phyloP scores from a whole-genome alignment of 1,140 invertebrate genomes.

The Scaptodrosophila lebanonensis region DNA sequence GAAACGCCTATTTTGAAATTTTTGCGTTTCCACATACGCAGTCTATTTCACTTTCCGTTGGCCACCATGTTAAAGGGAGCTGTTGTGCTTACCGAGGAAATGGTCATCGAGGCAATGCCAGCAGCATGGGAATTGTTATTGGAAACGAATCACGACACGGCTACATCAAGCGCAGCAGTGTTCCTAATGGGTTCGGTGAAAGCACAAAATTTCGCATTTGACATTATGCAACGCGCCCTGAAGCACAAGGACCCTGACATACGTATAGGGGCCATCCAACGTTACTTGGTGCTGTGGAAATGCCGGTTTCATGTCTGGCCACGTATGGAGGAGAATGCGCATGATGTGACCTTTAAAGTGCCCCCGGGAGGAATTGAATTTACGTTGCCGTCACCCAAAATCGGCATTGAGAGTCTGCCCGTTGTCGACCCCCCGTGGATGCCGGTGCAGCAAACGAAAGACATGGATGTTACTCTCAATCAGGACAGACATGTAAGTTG shows the following conservation, averaged over 20 bases:
- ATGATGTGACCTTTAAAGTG: conserved; percentile 93
- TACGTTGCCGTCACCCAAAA: conserved; percentile 98
- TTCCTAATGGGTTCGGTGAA: conserved; percentile 95
- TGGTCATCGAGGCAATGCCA: conserved; percentile 91
- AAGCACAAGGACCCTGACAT: conserved; percentile 89
- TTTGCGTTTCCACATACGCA: conserved; percentile 87
- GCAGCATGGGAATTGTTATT: conserved; percentile 96
- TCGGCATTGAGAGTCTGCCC: conserved; percentile 94
- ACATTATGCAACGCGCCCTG: conserved; percentile 91
- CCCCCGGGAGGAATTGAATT: conserved; percentile 99
- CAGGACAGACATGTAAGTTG: conserved; percentile 95
- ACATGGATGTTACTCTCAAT: conserved; percentile 99
- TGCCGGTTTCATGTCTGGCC: conserved; percentile 99
- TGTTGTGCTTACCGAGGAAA: conserved; percentile 91
- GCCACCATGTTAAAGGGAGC: conserved; percentile 94
- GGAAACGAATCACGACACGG: conserved; percentile 87
- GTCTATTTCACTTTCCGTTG: conserved; percentile 93
- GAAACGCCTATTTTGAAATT: conserved; percentile 87
- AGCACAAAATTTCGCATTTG: conserved; percentile 89
- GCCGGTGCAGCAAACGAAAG: conserved; percentile 97
- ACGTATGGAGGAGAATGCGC: conserved; percentile 98
- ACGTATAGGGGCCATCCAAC: conserved; percentile 80
- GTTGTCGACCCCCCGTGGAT: conserved; percentile 99
- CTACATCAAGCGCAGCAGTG: conserved; percentile 89
- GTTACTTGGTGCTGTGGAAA: conserved; percentile 96